Conservation (phyloP, 2,113 vertebrate genomes). For the Melierax canorus region DNA sequence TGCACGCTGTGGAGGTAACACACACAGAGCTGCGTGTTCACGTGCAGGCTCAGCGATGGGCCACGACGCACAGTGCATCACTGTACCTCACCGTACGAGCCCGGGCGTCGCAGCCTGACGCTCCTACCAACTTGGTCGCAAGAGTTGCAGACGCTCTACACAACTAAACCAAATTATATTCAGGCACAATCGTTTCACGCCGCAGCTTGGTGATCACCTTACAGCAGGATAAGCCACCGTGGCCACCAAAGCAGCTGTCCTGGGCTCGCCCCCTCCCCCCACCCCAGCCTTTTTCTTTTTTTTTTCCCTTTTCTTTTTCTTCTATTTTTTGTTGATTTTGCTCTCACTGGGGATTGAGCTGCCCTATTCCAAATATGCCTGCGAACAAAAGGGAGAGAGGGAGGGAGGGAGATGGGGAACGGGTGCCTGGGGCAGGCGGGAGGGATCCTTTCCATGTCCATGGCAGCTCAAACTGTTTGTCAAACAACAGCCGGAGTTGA, state of each 20-base stretch:
- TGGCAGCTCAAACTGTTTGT: conserved; percentile 47
- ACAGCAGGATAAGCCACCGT: background rate
- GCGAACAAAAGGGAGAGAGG: conserved; percentile 23
- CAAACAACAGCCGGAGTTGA: conserved; percentile 58
- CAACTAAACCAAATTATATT: background rate
- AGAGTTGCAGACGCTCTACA: background rate
- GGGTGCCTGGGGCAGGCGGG: conserved; percentile 22
- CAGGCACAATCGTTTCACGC: background rate
- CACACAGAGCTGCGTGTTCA: background rate
- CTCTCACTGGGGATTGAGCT: background rate
- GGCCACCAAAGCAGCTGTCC: conserved; percentile 20
- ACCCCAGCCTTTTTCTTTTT: background rate
- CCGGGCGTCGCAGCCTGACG: background rate
- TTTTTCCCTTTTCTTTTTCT: background rate
- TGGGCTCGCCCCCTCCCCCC: fast-evolving
- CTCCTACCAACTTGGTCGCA: background rate
- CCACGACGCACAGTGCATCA: fast-evolving
- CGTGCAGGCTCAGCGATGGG: fast-evolving
- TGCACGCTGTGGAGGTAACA: background rate
- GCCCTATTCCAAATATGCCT: background rate
- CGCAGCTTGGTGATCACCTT: background rate
- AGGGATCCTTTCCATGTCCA: conserved; percentile 17
- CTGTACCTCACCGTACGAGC: fast-evolving
- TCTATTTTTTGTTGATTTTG: background rate
- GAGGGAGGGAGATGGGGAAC: background rate